Evolutionary conservation across 2,113 vertebrate genomes (phyloP).

Genomic region (Notothenia rossii): DNA sequence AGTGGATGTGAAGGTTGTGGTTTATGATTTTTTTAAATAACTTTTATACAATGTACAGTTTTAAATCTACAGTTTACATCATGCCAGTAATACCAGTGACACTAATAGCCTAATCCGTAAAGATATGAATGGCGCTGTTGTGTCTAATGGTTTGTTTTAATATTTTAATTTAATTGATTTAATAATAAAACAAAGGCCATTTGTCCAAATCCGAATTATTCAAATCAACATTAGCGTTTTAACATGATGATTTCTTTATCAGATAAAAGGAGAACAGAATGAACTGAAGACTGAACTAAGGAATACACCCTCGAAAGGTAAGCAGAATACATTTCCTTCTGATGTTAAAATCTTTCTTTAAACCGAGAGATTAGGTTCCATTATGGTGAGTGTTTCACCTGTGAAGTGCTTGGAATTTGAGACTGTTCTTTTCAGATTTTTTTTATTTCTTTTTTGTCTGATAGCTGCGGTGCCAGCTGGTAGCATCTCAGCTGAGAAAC

Average conservation of each 20-base stretch:
- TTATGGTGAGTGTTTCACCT: neutral
- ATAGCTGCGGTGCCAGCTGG: conserved; percentile 80
- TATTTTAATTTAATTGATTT: neutral
- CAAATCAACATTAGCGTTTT: neutral
- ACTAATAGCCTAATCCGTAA: neutral
- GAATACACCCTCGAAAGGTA: conserved; percentile 86
- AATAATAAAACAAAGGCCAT: neutral
- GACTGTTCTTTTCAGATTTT: neutral
- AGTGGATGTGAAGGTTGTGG: neutral
- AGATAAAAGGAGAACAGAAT: conserved; percentile 89
- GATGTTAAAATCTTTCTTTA: neutral
- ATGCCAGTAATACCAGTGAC: neutral
- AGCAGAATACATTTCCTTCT: conserved; percentile 35
- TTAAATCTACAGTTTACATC: neutral
- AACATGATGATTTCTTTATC: conserved; percentile 20
- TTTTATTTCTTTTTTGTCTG: conserved; percentile 1
- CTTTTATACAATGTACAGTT: neutral
- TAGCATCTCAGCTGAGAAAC: conserved; percentile 89
- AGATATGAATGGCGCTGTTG: neutral
- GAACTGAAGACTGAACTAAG: conserved; percentile 85
- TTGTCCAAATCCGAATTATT: neutral
- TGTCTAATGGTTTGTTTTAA: neutral
- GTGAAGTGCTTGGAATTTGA: neutral
- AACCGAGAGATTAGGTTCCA: neutral
- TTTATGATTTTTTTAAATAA: neutral